Conservation (phyloP, 2,888 invertebrate species). For the Anagyrus pseudococci region DNA sequence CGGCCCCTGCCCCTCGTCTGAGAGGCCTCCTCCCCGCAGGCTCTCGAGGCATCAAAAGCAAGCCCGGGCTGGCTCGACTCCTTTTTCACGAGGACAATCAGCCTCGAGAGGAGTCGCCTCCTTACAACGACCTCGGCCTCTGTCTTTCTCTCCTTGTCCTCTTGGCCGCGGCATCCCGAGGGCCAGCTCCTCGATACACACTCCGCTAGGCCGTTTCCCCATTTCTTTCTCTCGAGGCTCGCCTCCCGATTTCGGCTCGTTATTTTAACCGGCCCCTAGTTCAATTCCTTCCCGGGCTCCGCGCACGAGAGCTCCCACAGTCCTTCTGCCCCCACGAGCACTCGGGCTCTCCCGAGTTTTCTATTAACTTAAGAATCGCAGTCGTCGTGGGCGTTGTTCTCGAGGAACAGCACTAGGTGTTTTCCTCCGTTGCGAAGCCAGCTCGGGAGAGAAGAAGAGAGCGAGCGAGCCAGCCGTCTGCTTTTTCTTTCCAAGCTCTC, state of each 20-base stretch:
- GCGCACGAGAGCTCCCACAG: neutral
- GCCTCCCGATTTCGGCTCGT: neutral
- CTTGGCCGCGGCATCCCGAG: no score
- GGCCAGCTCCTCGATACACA: no score
- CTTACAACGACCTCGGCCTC: neutral
- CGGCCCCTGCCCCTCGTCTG: constrained; percentile 44
- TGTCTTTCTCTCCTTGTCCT: constrained; percentile 9
- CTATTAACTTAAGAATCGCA: neutral
- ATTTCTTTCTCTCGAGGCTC: neutral
- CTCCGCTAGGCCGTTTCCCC: neutral
- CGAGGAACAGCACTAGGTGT: no score
- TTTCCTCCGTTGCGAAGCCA: no score
- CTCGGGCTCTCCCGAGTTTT: no score
- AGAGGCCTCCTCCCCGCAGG: constrained; percentile 46
- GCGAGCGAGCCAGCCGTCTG: neutral
- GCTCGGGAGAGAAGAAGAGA: no score
- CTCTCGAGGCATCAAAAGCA: constrained; percentile 43
- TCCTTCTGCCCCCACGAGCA: neutral
- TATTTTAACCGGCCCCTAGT: neutral
- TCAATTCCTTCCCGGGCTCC: neutral
- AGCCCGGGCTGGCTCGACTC: constrained; percentile 16
- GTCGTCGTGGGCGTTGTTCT: no score
- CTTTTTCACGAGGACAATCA: constrained; percentile 14
- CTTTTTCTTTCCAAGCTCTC: neutral
- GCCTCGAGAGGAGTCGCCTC: constrained; percentile 12